These are phyloP conservation scores for Drosophila anomelani DNA, from an alignment of 2,888 invertebrate genomes.

Conservation along the genomic window DNA sequence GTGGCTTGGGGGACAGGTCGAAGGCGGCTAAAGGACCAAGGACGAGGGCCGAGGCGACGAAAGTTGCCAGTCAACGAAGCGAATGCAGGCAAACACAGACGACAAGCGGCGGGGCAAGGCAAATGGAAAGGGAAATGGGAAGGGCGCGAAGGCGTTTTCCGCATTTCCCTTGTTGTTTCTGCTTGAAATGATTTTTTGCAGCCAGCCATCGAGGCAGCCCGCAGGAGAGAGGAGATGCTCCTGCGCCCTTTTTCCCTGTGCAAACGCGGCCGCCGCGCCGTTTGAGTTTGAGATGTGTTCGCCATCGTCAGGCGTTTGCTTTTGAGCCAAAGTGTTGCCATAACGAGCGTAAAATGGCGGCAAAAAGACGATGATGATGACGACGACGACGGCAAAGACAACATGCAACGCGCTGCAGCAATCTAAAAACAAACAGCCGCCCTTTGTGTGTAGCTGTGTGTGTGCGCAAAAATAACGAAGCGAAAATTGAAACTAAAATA, in stretches of 20 bases:
- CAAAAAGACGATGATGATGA: slow-evolving; percentile 70
- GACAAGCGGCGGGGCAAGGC: slow-evolving; percentile 35
- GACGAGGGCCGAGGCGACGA: slow-evolving; percentile 68
- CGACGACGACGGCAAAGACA: slow-evolving; percentile 63
- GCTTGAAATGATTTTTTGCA: slow-evolving; percentile 74
- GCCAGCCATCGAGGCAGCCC: slow-evolving; percentile 18
- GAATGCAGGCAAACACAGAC: slow-evolving; percentile 77
- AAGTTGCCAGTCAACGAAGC: slow-evolving; percentile 79
- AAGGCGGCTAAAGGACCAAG: slow-evolving; percentile 14
- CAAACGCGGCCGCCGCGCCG: slow-evolving; percentile 60
- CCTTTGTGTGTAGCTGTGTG: slow-evolving; percentile 17
- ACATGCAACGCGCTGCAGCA: slow-evolving; percentile 50
- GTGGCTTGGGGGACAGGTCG: slow-evolving; percentile 1
- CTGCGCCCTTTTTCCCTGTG: slow-evolving; percentile 44
- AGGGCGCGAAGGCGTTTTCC: slow-evolving; percentile 64
- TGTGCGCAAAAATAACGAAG: slow-evolving; percentile 75
- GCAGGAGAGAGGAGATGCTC: slow-evolving; percentile 66
- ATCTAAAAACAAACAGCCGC: slow-evolving; percentile 73
- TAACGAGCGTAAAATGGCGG: slow-evolving; percentile 80
- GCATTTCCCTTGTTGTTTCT: slow-evolving; percentile 81
- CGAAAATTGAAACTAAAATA: slow-evolving; percentile 80
- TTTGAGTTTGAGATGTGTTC: slow-evolving; percentile 68
- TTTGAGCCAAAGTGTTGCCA: slow-evolving; percentile 80
- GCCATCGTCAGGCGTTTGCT: slow-evolving; percentile 61
- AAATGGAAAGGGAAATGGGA: slow-evolving; percentile 14